Conservation (phyloP, 2,888 invertebrate genomes). For the Machimus atricapillus region DNA sequence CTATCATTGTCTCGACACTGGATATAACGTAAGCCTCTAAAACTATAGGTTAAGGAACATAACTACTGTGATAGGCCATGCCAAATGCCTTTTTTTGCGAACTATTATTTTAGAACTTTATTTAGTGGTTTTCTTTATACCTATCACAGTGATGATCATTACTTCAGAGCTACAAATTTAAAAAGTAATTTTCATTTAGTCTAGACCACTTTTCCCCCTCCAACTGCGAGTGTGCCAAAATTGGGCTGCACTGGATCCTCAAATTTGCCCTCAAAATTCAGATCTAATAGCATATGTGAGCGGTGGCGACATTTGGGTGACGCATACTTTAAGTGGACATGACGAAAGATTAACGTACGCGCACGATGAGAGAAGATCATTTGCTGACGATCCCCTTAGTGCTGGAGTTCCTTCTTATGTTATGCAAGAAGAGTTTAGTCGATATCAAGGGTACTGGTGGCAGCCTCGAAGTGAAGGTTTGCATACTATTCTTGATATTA, state of each 20-base stretch:
- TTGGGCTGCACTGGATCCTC: slow-evolving; percentile 79
- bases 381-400: slow-evolving; percentile 83
- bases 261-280: slow-evolving; percentile 67
- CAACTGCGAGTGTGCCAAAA: slow-evolving; percentile 69
- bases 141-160: background rate
- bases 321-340: slow-evolving; percentile 67
- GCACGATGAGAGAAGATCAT: slow-evolving; percentile 70
- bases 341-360: slow-evolving; percentile 76
- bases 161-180: background rate
- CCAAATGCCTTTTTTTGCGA: background rate
- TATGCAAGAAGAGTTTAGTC: slow-evolving; percentile 96
- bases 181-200: slow-evolving; percentile 49
- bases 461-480: slow-evolving; percentile 77
- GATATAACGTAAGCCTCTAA: slow-evolving; percentile 67
- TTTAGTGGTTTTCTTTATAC: too few relatives aligned
- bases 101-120: too few relatives aligned
- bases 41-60: background rate
- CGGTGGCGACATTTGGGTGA: slow-evolving; percentile 90
- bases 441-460: slow-evolving; percentile 99
- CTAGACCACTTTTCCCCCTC: slow-evolving; percentile 71
- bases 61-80: background rate
- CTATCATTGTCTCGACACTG: slow-evolving; percentile 82
- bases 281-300: slow-evolving; percentile 90
- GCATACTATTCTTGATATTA: background rate
- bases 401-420: slow-evolving; percentile 98